Percentiles rank a stretch among this genome's conserved stretches.
Evolutionary conservation across 2,113 vertebrate genomes (phyloP).

Genomic region (Scophthalmus maximus): DNA sequence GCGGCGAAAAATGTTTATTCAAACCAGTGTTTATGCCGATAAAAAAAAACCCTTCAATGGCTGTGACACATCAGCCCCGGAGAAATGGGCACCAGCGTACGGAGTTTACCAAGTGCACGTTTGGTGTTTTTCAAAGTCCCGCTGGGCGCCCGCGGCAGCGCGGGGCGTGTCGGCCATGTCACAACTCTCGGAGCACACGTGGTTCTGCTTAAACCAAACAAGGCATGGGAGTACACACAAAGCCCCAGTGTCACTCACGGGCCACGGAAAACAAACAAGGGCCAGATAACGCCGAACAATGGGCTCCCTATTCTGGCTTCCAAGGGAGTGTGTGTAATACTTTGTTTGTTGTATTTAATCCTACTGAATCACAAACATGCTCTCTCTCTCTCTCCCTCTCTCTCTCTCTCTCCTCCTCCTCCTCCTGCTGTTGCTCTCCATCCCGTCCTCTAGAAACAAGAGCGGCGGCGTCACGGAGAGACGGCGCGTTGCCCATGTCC

Average conservation of each 20-base stretch:
- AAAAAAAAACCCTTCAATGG: constrained; percentile 44
- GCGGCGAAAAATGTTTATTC: constrained; percentile 31
- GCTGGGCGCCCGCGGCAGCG: constrained; percentile 59
- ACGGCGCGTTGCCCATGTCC: constrained; percentile 1
- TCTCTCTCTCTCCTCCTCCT: neutral
- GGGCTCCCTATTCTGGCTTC: constrained; percentile 73
- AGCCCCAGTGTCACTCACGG: constrained; percentile 68
- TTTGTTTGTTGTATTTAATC: constrained; percentile 69
- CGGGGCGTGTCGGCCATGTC: constrained; percentile 69
- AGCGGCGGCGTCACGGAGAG: constrained; percentile 19
- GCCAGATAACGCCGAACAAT: constrained; percentile 82
- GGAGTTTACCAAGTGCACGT: constrained; percentile 52
- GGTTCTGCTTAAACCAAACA: constrained; percentile 77
- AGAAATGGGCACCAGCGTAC: constrained; percentile 42
- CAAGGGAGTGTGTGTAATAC: constrained; percentile 67
- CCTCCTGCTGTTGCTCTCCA: constrained; percentile 3
- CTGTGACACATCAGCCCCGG: constrained; percentile 35
- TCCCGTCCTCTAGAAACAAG: too few relatives aligned
- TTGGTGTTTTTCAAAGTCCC: constrained; percentile 71
- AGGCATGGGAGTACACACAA: constrained; percentile 74
- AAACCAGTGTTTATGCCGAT: constrained; percentile 46
- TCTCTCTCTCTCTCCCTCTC: neutral
- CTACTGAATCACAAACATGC: constrained; percentile 68
- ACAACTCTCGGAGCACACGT: constrained; percentile 75
- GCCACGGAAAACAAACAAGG: constrained; percentile 75